These are phyloP conservation scores for Riptortus pedestris DNA, from an alignment of 1,140 invertebrate species.

Conservation along the genomic window DNA sequence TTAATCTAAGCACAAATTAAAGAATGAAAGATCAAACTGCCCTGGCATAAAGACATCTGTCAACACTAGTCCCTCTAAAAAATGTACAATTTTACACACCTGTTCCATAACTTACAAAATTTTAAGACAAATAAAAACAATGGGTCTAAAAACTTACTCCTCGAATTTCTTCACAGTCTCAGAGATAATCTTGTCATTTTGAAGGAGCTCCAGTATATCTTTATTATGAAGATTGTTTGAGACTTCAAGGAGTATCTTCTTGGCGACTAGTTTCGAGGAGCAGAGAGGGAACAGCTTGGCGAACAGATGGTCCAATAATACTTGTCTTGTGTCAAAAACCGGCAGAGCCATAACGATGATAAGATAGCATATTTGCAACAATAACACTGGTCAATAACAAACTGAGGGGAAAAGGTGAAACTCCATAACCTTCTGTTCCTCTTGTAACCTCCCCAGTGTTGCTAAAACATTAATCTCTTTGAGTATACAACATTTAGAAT, in stretches of 20 bases:
- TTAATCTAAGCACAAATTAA: too few relatives aligned
- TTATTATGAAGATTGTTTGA: constrained; percentile 22
- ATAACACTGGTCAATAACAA: not conserved
- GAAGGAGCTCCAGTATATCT: constrained; percentile 25
- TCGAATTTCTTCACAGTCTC: constrained; percentile 19
- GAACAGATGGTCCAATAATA: constrained; percentile 25
- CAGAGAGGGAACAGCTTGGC: constrained; percentile 23
- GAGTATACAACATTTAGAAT: too few relatives aligned
- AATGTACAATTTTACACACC: too few relatives aligned
- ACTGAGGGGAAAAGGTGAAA: too few relatives aligned
- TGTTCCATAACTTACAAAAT: too few relatives aligned
- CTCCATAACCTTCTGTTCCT: too few relatives aligned
- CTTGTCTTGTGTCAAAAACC: constrained; percentile 27
- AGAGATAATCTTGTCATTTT: constrained; percentile 22
- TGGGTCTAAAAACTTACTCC: constrained; percentile 6
- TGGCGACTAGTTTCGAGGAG: constrained; percentile 6
- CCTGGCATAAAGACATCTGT: too few relatives aligned
- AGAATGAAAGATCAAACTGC: too few relatives aligned
- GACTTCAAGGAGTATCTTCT: constrained; percentile 24
- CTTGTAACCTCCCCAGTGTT: too few relatives aligned
- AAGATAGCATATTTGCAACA: not conserved
- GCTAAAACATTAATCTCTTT: too few relatives aligned
- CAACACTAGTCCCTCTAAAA: too few relatives aligned
- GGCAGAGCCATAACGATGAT: constrained; percentile 6
- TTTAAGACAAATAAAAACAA: too few relatives aligned